Evolutionary conservation across 2,888 invertebrate species (phyloP).

Genomic region (Lepidochrysops patricia): DNA sequence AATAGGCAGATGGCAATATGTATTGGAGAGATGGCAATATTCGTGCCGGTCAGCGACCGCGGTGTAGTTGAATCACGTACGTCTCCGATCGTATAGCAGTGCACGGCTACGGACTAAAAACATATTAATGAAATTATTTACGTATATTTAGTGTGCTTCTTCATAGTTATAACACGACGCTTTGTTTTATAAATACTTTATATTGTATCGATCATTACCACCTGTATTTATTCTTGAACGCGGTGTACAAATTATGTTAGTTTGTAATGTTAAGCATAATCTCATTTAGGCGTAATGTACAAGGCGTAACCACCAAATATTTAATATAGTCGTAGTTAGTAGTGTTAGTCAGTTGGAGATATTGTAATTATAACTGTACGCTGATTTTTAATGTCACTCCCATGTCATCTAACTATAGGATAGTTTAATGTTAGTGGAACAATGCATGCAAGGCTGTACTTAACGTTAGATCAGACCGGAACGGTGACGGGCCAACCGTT

Average conservation of each 20-base stretch:
- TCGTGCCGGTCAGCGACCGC: not conserved
- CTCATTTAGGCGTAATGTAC: constrained; percentile 66
- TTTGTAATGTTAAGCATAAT: constrained; percentile 40
- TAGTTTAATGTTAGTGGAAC: too few relatives aligned
- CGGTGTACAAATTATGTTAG: constrained; percentile 21
- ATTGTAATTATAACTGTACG: constrained; percentile 23
- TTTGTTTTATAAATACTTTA: constrained; percentile 25
- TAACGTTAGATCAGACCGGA: too few relatives aligned
- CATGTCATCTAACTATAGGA: too few relatives aligned
- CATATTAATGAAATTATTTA: constrained; percentile 24
- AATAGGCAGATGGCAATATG: constrained; percentile 8
- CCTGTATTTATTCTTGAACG: constrained; percentile 18
- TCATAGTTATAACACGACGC: constrained; percentile 42
- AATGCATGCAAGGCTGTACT: too few relatives aligned
- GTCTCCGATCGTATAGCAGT: constrained; percentile 30
- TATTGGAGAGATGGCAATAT: not conserved
- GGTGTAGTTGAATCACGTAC: constrained; percentile 27
- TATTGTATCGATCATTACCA: constrained; percentile 30
- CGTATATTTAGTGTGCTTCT: constrained; percentile 29
- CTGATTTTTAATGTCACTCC: not conserved
- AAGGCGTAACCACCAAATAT: constrained; percentile 70
- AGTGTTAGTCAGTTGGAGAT: constrained; percentile 19
- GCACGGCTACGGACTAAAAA: constrained; percentile 45
- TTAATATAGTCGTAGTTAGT: constrained; percentile 28
- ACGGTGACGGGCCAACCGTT: too few relatives aligned